These are phyloP conservation scores for Lasioglossum zephyrum DNA, from an alignment of 2,888 invertebrate species.

Conservation along the genomic window DNA sequence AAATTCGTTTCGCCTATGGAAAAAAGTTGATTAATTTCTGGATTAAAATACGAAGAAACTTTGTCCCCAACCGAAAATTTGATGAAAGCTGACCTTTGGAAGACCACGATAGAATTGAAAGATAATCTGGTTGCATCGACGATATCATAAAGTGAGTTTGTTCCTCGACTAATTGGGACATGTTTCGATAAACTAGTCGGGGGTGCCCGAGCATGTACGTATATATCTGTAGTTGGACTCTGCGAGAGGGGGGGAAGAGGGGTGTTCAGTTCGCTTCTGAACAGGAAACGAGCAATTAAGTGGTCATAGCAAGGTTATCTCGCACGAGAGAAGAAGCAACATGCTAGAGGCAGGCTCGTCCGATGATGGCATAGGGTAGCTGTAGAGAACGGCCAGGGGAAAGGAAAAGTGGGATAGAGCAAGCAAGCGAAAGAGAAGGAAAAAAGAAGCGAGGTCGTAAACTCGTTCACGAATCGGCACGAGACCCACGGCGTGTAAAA, in stretches of 20 bases:
- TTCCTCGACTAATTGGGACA: not conserved
- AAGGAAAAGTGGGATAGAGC: not conserved
- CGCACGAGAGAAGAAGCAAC: slow-evolving; percentile 62
- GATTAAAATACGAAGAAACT: too few species aligned
- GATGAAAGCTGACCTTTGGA: not conserved
- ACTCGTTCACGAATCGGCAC: slow-evolving; percentile 64
- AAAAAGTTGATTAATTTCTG: too few species aligned
- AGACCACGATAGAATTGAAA: not conserved
- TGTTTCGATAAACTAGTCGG: slow-evolving; percentile 1
- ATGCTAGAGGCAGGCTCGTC: slow-evolving; percentile 41
- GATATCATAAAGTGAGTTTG: not conserved
- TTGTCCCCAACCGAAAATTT: too few species aligned
- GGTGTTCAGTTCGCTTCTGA: slow-evolving; percentile 69
- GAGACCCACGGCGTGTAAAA: slow-evolving; percentile 54
- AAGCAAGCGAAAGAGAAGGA: not conserved
- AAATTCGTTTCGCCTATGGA: too few species aligned
- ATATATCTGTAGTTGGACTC: not conserved
- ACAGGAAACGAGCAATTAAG: slow-evolving; percentile 84
- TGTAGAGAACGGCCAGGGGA: not conserved
- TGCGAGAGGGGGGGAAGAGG: slow-evolving; percentile 32
- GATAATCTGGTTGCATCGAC: not conserved
- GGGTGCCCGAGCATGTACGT: not conserved
- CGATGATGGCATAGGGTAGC: slow-evolving; percentile 26
- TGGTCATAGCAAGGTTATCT: slow-evolving; percentile 78
- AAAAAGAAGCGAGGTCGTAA: slow-evolving; percentile 45